Conservation (phyloP, 2,113 vertebrate species). For the Anser brachyrhynchus region DNA sequence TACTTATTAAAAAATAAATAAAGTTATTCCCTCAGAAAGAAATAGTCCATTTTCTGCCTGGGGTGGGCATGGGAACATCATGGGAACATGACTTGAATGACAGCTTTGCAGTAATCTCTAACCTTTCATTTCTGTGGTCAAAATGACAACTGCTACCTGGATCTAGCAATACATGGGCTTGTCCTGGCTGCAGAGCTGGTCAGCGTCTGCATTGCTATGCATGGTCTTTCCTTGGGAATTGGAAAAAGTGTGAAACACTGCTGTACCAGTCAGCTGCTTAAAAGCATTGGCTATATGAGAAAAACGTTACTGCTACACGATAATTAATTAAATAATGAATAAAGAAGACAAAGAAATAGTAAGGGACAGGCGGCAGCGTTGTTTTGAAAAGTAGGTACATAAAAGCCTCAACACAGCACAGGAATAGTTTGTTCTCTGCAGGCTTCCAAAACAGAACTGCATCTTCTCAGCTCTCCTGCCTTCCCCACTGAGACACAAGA, state of each 20-base stretch:
- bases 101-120: neutral
- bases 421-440: neutral
- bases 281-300: neutral
- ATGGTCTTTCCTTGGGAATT: neutral
- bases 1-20: neutral
- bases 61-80: accelerated
- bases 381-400: neutral
- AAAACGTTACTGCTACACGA: neutral
- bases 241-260: neutral
- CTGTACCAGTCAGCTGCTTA: neutral
- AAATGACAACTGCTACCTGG: neutral
- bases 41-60: neutral
- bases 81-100: neutral
- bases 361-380: neutral
- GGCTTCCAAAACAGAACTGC: no score
- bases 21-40: neutral
- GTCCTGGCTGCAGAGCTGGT: neutral
- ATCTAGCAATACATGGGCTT: neutral
- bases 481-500: neutral
- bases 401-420: neutral
- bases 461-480: neutral
- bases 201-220: neutral
- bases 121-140: neutral
- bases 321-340: neutral
- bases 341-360: neutral